Evolutionary conservation across 2,888 invertebrate genomes (phyloP).

Genomic region (Saturnia japonica): DNA sequence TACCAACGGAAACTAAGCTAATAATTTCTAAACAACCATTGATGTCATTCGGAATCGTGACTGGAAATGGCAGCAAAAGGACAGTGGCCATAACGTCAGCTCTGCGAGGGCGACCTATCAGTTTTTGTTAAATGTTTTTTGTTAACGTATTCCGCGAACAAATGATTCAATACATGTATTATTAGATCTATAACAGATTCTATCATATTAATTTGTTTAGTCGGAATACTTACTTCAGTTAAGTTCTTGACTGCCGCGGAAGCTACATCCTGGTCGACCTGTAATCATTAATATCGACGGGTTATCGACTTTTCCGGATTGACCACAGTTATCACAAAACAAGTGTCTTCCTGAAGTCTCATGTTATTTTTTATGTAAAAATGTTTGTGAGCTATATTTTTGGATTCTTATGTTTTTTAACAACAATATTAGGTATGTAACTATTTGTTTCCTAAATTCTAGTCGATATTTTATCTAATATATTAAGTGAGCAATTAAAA

Average conservation of each 20-base stretch:
- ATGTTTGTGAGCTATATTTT: conserved; percentile 2
- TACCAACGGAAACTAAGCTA: background rate
- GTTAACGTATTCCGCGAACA: conserved; percentile 18
- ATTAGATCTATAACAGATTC: background rate
- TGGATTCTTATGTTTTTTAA: conserved; percentile 2
- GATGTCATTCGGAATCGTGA: conserved; percentile 16
- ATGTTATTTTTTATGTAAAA: background rate
- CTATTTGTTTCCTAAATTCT: background rate
- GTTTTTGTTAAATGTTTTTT: conserved; percentile 17
- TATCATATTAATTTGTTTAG: conserved; percentile 3
- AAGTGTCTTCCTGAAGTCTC: background rate
- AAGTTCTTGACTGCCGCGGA: background rate
- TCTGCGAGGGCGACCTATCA: conserved; percentile 3
- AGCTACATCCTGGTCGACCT: background rate
- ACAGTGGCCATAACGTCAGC: conserved; percentile 1
- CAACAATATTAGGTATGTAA: conserved; percentile 10
- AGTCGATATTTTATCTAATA: too few relatives aligned
- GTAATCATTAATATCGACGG: background rate
- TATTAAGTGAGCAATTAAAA: too few relatives aligned
- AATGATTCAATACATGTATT: conserved; percentile 19
- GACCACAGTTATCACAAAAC: background rate
- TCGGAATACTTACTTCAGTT: background rate
- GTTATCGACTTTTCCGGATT: background rate
- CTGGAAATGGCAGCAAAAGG: conserved; percentile 10
- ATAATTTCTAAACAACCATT: conserved; percentile 3